Evolutionary conservation across 53 echinoderm and acorn worm species (phyloP).

Genomic region (Stichopus horrens): DNA sequence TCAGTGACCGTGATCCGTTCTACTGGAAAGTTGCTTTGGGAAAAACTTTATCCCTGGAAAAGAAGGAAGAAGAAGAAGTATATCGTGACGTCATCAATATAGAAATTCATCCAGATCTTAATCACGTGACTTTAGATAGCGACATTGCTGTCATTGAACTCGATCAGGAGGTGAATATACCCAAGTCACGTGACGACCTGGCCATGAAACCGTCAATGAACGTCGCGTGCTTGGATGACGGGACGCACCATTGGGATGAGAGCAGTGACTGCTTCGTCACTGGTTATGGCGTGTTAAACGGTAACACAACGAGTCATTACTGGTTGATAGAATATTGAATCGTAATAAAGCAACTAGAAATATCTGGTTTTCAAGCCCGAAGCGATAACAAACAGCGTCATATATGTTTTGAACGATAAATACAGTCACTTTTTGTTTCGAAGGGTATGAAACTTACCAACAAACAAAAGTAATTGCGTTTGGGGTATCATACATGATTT

Average conservation of each 20-base stretch:
- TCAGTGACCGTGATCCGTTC: constrained; percentile 2
- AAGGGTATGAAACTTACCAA: no score
- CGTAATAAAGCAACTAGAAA: no score
- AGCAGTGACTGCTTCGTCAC: constrained; percentile 12
- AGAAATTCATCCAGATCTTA: constrained; percentile 3
- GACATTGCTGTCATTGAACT: constrained; percentile 33
- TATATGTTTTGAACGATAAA: no score
- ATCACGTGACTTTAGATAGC: constrained; percentile 23
- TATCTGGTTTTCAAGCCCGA: no score
- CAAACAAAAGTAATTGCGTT: no score
- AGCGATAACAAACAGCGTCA: no score
- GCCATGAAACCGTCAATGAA: not conserved
- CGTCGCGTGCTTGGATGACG: constrained; percentile 26
- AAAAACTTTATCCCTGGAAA: not conserved
- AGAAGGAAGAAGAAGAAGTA: constrained; percentile 1
- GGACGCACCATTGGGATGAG: not conserved
- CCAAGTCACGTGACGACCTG: constrained; percentile 6
- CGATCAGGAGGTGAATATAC: not conserved
- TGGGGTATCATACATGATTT: no score
- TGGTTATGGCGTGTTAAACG: constrained; percentile 28
- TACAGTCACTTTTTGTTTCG: no score
- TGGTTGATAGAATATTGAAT: no score
- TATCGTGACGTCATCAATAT: constrained; percentile 28
- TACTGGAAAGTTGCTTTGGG: constrained; percentile 28
- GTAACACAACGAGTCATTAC: not conserved